Evolutionary conservation across 1,140 invertebrate genomes (phyloP), one percentile per base, ranked within the genome.

Genomic region (Drosophila erecta): DNA sequence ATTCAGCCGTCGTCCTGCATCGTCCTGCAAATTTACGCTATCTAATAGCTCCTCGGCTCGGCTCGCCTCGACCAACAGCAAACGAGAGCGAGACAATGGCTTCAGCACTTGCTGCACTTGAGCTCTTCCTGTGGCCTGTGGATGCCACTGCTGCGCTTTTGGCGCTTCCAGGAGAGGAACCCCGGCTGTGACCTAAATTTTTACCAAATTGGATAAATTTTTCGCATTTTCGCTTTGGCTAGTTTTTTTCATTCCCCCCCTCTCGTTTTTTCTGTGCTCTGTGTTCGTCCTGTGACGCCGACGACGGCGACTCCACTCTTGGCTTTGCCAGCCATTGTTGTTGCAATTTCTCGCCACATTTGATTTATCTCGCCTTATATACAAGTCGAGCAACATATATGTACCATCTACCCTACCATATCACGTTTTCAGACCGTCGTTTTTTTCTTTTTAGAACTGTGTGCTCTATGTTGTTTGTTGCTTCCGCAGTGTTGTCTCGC

Each of bases 131-230:
- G 70, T 81, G 79, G 64, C 69, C 66, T 44, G 43, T 57, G 58
- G 65, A 75, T 85, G 81, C 60, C 51, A 72, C 69, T 69, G 76
- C 81, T 85, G 83, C 83, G 76, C 83, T 86, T 89, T 86, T 86
- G 71, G 65, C 47, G 65, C 70, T 81, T 78, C 60, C 70, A 85
- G 77, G 73, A 51, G 51, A 47, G 59, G 50, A 55, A 76, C 61
- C 87, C 76, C 73, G 79, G 76, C 70, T 89, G 80, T 91, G 89
- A 91, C 89, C 89, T 76, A 91, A 91, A 91, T 91, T 91, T 91
- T 91, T 91, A 89, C 89, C 89, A 91, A 91, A 91, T 91, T 91
- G 89, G 89, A 91, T 91, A 91, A 85, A 91, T 91, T 91, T 91
- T 91, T 91, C 90, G 90, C 89, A 91, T 91, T 91, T 89, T 85